These are phyloP conservation scores for Punctoribates punctum DNA, from an alignment of 2,888 invertebrate genomes.

Conservation along the genomic window DNA sequence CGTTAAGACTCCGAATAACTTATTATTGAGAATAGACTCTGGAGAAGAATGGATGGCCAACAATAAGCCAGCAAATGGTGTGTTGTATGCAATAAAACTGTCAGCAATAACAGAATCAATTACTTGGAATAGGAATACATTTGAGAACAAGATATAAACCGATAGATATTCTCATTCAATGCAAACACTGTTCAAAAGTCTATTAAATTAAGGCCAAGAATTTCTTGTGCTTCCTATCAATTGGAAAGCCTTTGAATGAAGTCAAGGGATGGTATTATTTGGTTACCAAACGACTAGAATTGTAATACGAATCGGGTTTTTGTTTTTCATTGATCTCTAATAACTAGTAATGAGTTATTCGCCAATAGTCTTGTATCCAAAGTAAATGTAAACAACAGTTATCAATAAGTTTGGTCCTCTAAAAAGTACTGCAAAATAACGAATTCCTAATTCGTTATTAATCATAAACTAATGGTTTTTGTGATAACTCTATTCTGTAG, in stretches of 20 bases:
- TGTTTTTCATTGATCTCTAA: background rate
- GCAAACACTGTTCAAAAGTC: background rate
- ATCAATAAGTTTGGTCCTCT: no score
- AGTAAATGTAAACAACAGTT: no score
- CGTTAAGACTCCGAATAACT: background rate
- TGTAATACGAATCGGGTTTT: background rate
- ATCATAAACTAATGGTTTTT: background rate
- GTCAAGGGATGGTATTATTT: background rate
- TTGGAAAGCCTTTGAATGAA: background rate
- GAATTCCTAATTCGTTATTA: background rate
- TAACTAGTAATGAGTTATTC: no score
- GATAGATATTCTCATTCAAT: background rate
- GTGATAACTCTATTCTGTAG: background rate
- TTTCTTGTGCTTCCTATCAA: slow-evolving; percentile 3
- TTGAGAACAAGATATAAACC: background rate
- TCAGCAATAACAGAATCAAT: slow-evolving; percentile 9
- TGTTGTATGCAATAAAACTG: slow-evolving; percentile 2
- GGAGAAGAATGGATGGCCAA: background rate
- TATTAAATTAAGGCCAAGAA: slow-evolving; percentile 23
- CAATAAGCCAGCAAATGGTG: background rate
- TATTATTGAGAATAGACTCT: background rate
- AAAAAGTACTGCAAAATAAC: no score
- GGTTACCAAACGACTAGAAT: background rate
- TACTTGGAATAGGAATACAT: slow-evolving; percentile 1
- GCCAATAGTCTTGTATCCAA: no score